Evolutionary conservation across 2,797 vertebrate species (phyloP).

Genomic region (Onychomys arenicola): DNA sequence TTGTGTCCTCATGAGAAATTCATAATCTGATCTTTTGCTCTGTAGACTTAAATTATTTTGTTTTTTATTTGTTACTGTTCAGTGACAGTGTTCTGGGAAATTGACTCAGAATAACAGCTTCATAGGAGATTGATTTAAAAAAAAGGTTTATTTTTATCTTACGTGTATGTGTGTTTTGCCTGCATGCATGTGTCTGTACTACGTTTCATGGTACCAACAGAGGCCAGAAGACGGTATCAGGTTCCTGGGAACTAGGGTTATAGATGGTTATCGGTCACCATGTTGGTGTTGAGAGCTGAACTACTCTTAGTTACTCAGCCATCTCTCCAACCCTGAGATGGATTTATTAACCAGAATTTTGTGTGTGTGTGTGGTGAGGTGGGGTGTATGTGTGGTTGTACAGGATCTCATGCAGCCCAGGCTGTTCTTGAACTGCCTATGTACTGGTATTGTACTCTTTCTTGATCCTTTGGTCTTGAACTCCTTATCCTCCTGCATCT

Average conservation of each 20-base stretch:
- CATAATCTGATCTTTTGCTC: slow-evolving; percentile 10
- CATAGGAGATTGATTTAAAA: background rate
- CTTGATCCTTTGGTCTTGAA: background rate
- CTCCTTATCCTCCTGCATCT: background rate
- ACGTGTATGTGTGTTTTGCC: background rate
- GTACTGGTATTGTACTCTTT: background rate
- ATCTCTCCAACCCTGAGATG: background rate
- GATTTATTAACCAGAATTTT: background rate
- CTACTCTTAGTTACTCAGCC: background rate
- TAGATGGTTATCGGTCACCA: background rate
- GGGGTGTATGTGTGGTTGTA: background rate
- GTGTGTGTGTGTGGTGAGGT: background rate
- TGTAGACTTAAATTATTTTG: slow-evolving; percentile 38
- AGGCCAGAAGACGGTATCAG: background rate
- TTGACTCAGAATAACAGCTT: slow-evolving; percentile 17
- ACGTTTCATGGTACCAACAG: background rate
- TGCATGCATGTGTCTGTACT: background rate
- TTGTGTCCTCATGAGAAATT: background rate
- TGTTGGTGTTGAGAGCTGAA: background rate
- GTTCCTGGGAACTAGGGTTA: background rate
- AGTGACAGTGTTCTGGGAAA: slow-evolving; percentile 21
- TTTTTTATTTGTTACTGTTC: background rate
- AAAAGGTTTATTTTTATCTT: background rate
- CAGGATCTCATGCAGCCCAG: background rate
- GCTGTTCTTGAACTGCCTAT: background rate